Evolutionary conservation across 2,797 vertebrate species (phyloP), one percentile per base, ranked within the genome.

Genomic region (Clamator glandarius): DNA sequence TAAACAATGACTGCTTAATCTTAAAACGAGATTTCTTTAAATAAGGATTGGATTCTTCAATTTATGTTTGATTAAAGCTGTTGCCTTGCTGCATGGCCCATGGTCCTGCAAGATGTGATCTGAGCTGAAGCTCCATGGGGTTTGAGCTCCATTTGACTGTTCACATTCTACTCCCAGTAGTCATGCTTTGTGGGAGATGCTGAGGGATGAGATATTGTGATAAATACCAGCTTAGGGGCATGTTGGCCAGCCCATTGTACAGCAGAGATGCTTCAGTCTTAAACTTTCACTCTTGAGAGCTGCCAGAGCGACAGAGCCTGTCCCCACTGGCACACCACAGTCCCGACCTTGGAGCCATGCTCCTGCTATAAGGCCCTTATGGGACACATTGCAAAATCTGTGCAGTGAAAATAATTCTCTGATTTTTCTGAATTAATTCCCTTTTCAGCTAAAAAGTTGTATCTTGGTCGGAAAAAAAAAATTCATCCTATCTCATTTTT

Each of bases 401-500:
- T 51, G 33, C 76, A 78, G 28, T 51, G 69, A 63, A 61, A 92
- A 72, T 50, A 89, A 73, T 86, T 93, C 48, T 48, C 58, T 78
- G 36, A 7, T 36, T 84, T 44, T 26, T 81, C 52, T 58, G 50
- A 91, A 68, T 70, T 36, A 61, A 44, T 81, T 78, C 15, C 12
- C 66, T 74, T 84, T 85, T 85, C 24, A 73, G 29, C 48, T 76
- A 67, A 44, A 39, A 84, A 46, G 11, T 44, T 78, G 41, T 13
- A 41, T 50, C 15, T 66, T 17, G 39, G 20, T 28, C 21, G 46
- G 14, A 1, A 6, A 18, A 28, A 39, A 26, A 18, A 35, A 42
- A 52, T 26, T 0, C n/a, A 4, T 59, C 15, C 50, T 3, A 36
- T 79, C 5, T 1, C 35, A 13, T 54, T 61, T 89, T 55, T 68